phyloP scores from a whole-genome alignment of 2,797 vertebrate species.

The Scolopax bukidnonensis region DNA sequence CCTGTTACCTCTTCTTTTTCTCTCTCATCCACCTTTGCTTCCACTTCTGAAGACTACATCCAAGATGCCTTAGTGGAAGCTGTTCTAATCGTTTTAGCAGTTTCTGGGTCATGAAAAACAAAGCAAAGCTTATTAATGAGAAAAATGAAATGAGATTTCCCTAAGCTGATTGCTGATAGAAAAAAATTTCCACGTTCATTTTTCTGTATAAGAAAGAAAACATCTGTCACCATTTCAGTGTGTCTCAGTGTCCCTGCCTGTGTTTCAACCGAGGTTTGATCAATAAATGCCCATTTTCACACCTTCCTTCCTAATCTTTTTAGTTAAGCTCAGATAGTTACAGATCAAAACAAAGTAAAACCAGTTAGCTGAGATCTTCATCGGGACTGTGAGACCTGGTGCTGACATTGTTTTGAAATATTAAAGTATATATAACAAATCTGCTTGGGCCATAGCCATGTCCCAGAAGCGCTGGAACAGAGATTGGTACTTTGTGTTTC shows the following conservation, averaged over 20 bases:
- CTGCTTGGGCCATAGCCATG: neutral
- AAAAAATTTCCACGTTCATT: constrained; percentile 20
- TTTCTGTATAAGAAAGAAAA: constrained; percentile 43
- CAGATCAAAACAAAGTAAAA: neutral
- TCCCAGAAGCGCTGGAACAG: neutral
- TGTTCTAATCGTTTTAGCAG: constrained; percentile 12
- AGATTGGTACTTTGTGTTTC: neutral
- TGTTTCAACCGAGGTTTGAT: neutral
- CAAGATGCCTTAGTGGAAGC: neutral
- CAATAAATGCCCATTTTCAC: constrained; percentile 39
- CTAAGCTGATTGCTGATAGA: constrained; percentile 62
- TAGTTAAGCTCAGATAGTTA: constrained; percentile 1
- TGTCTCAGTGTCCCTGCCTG: neutral
- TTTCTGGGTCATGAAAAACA: constrained; percentile 68
- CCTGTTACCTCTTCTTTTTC: neutral
- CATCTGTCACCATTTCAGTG: constrained; percentile 49
- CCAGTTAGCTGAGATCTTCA: neutral
- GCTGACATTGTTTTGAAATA: neutral
- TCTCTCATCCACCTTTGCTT: neutral
- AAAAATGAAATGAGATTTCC: constrained; percentile 64
- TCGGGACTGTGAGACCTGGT: neutral
- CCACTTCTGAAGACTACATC: neutral
- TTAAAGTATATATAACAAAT: neutral
- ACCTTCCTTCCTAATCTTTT: constrained; percentile 44
- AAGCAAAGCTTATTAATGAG: constrained; percentile 70